Conservation (phyloP, 2,888 invertebrate genomes). For the Periphyllus acericola region DNA sequence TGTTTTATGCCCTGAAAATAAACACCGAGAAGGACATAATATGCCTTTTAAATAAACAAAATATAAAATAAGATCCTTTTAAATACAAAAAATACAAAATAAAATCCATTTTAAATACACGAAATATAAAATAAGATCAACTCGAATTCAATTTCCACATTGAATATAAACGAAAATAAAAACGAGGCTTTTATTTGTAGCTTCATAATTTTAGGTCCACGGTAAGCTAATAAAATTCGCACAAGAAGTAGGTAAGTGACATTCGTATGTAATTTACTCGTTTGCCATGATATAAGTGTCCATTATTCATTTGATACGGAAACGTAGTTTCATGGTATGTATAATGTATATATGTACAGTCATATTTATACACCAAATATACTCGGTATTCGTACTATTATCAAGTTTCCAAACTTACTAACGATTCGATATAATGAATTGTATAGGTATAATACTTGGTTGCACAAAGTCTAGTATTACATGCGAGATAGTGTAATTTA, state of each 20-base stretch:
- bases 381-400: neutral
- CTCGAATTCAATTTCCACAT: neutral
- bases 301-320: neutral
- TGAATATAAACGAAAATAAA: neutral
- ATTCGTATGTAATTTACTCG: neutral
- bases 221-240: neutral
- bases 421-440: conserved; percentile 1
- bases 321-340: neutral
- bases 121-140: neutral
- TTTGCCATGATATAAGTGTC: neutral
- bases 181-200: neutral
- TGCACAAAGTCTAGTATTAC: neutral
- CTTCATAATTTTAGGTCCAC: neutral
- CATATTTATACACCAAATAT: neutral
- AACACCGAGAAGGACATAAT: neutral
- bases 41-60: conserved; percentile 1
- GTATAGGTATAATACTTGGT: neutral
- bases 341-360: neutral
- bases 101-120: neutral
- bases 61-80: conserved; percentile 12
- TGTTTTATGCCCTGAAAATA: neutral
- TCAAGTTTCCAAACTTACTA: conserved; percentile 21
- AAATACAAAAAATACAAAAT: conserved; percentile 4
- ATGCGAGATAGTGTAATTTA: conserved; percentile 10
- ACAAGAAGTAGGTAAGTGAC: neutral